A percentile compares a stretch with the other conserved stretches of the same genome.
Conservation (phyloP, 2,888 invertebrate genomes). For the Drosophila vallismaia region DNA sequence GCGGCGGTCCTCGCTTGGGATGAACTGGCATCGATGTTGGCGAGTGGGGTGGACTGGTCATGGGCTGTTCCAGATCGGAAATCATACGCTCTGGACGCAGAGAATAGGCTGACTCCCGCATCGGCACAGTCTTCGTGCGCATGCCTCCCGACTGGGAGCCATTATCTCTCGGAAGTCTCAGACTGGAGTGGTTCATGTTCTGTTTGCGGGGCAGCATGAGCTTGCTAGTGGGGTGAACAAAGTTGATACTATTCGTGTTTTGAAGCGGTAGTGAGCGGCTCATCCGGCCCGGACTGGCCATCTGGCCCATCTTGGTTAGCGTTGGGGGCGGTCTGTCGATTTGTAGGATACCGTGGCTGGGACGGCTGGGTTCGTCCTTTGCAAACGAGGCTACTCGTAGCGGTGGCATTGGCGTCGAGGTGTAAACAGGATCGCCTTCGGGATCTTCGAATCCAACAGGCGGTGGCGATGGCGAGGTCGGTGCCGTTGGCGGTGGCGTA, state of each 20-base stretch:
- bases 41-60: slow-evolving; percentile 72
- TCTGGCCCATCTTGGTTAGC: slow-evolving; percentile 35
- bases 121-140: slow-evolving; percentile 71
- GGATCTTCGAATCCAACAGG: slow-evolving; percentile 24
- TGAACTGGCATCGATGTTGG: slow-evolving; percentile 35
- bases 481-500: slow-evolving; percentile 70
- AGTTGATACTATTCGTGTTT: slow-evolving; percentile 62
- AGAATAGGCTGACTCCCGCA: slow-evolving; percentile 73
- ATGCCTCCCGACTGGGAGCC: slow-evolving; percentile 59
- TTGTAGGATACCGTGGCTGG: slow-evolving; percentile 53
- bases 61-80: slow-evolving; percentile 71
- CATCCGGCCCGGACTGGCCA: slow-evolving; percentile 19
- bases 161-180: slow-evolving; percentile 64
- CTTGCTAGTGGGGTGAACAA: slow-evolving; percentile 67
- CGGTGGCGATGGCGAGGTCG: slow-evolving; percentile 60
- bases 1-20: slow-evolving; percentile 26
- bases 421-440: slow-evolving; percentile 8
- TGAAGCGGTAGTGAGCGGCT: slow-evolving; percentile 55
- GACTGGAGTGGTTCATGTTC: slow-evolving; percentile 10
- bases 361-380: slow-evolving; percentile 44
- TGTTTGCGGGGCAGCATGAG: slow-evolving; percentile 69
- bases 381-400: slow-evolving; percentile 81
- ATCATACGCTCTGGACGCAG: slow-evolving; percentile 75
- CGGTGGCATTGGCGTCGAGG: slow-evolving; percentile 47
- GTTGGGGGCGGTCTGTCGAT: slow-evolving; percentile 62